A percentile compares a stretch with the other conserved stretches of the same genome.
These are phyloP conservation scores for Neotoxoptera formosana DNA, from an alignment of 1,140 invertebrate genomes.

Conservation along the genomic window DNA sequence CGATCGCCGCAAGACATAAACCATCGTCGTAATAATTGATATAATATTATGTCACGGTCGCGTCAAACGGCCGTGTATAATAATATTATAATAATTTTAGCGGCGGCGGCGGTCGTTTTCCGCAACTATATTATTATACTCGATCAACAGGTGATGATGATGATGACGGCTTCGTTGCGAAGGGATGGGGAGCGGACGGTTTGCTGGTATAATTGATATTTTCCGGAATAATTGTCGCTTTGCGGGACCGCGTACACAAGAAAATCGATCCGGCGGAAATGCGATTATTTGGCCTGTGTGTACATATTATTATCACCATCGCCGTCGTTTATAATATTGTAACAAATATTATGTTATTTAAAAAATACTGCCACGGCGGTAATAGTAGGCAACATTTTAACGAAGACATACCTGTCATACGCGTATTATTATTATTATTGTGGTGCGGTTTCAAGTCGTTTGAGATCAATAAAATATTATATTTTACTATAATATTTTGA, in stretches of 20 bases:
- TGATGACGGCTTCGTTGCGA: too few relatives aligned
- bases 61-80: background rate
- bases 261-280: background rate
- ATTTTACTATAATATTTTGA: background rate
- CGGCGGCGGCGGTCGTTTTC: background rate
- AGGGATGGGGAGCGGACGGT: too few relatives aligned
- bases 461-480: background rate
- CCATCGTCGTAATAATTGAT: background rate
- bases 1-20: background rate
- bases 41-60: background rate
- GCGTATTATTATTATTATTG: background rate
- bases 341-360: background rate
- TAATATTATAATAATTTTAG: background rate
- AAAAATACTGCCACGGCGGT: background rate
- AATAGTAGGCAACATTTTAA: background rate
- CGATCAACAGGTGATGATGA: background rate
- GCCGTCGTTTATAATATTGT: background rate
- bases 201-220: background rate
- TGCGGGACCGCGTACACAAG: background rate
- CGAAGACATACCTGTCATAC: background rate
- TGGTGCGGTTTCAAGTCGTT: rapidly evolving
- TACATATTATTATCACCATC: background rate
- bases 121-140: background rate
- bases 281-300: background rate
- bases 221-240: background rate